Conservation (phyloP, 2,797 vertebrate genomes). For the Muraenolepis orangiensis region DNA sequence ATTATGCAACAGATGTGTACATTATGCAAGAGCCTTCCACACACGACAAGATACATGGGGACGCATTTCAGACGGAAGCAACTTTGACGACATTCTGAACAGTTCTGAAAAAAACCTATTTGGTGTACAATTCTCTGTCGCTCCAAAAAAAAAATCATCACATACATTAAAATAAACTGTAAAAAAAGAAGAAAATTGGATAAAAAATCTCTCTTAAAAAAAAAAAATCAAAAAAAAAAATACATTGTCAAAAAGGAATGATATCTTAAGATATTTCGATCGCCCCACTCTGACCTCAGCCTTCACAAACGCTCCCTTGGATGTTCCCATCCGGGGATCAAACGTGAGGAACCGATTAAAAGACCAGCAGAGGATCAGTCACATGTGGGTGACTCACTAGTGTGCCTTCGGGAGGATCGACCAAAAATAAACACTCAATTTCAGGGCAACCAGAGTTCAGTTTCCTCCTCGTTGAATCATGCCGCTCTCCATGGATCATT, state of each 20-base stretch:
- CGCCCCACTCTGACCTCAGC: neutral
- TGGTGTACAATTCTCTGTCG: conserved; percentile 41
- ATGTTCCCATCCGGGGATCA: neutral
- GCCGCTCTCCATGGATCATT: neutral
- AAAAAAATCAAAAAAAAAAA: neutral
- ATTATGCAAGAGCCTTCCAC: neutral
- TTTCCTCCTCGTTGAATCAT: neutral
- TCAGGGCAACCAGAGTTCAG: neutral
- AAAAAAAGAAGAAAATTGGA: conserved; percentile 67
- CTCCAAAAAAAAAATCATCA: conserved; percentile 31
- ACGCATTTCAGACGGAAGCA: conserved; percentile 19
- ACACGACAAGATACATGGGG: neutral
- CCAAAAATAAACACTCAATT: neutral
- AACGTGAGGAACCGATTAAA: neutral
- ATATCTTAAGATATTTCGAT: conserved; percentile 29
- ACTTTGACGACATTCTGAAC: conserved; percentile 64
- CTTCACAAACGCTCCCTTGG: neutral
- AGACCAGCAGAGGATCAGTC: neutral
- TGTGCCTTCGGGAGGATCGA: neutral
- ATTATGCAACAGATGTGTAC: neutral
- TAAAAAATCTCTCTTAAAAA: conserved; percentile 31
- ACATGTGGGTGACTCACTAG: neutral
- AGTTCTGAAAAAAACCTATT: conserved; percentile 54
- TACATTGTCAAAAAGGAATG: conserved; percentile 39
- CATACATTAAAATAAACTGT: conserved; percentile 61